These are phyloP conservation scores for Nymphalis polychloros DNA, from an alignment of 2,888 invertebrate species.

Conservation along the genomic window DNA sequence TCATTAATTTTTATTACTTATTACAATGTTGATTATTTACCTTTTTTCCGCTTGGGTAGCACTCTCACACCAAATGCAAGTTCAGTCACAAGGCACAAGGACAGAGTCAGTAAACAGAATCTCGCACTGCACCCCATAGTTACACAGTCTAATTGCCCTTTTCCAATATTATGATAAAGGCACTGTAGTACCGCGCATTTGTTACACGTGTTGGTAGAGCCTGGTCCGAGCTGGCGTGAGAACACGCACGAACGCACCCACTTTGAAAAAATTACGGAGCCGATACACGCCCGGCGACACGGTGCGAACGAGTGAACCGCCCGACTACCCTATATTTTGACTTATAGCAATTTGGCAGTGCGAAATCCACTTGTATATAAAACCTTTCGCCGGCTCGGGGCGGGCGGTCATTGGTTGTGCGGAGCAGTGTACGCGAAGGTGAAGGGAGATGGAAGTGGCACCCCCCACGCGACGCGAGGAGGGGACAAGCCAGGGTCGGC, in stretches of 20 bases:
- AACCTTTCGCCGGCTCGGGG: slow-evolving; percentile 83
- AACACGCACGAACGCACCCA: slow-evolving; percentile 52
- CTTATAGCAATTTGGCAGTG: slow-evolving; percentile 82
- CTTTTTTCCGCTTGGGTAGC: slow-evolving; percentile 81
- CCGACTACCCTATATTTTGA: slow-evolving; percentile 84
- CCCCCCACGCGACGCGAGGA: slow-evolving; percentile 61
- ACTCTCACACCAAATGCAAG: slow-evolving; percentile 80
- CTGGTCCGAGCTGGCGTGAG: slow-evolving; percentile 52
- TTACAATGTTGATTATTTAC: slow-evolving; percentile 54
- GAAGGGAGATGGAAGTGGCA: slow-evolving; percentile 76
- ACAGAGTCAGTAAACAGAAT: slow-evolving; percentile 76
- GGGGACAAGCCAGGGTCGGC: slow-evolving; percentile 76
- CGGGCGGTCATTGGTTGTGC: slow-evolving; percentile 75
- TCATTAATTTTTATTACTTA: not conserved
- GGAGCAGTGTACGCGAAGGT: slow-evolving; percentile 49
- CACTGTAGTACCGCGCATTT: slow-evolving; percentile 65
- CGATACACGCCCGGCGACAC: slow-evolving; percentile 51
- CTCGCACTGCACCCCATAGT: slow-evolving; percentile 78
- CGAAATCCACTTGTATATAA: slow-evolving; percentile 84
- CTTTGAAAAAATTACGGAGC: slow-evolving; percentile 38
- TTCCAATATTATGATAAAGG: slow-evolving; percentile 51
- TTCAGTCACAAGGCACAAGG: slow-evolving; percentile 78
- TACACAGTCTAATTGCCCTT: slow-evolving; percentile 56
- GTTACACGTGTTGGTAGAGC: slow-evolving; percentile 49
- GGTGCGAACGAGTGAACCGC: slow-evolving; percentile 71